Evolutionary conservation across 2,797 vertebrate genomes (phyloP), one percentile per base, ranked within the genome.

Genomic region (Clarias fuscus): DNA sequence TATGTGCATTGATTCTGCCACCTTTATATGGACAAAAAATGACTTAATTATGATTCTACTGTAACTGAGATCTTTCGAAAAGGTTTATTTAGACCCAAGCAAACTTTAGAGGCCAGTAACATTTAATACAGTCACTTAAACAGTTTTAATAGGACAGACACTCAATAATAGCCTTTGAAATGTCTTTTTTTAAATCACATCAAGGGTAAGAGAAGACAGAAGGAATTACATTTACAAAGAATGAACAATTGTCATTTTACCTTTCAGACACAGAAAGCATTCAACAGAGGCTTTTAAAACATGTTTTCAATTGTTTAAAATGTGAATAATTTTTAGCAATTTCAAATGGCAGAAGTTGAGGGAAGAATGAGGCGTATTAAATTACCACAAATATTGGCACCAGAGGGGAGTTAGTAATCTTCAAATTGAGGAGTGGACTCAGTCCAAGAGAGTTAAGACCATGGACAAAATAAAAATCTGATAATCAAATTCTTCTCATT

Each of bases 361-460:
- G 85, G 68, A 61, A 43, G 27, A 65, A 61, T 33, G n/a, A 48
- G 83, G 75, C 40, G 88, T 71, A 88, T 92, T 88, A 87, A 88
- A 90, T 86, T 88, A 88, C 83, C 43, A 37, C 84, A 89, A 85
- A 90, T 88, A 88, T 61, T 89, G 89, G 89, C 91, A 90, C 84
- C 82, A 86, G 84, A 58, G 61, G 80, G 18, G 48, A 85, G 56
- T 81, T 77, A 81, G 43, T 84, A 83, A 91, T 90, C 87, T 65
- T 88, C 64, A 88, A 86, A 90, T 79, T 82, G 86, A 88, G 84
- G 76, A 72, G 59, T 87, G 90, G 87, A 89, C 78, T 89, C 83
- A 84, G 82, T 90, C 90, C 80, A 87, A 83, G 65, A 86, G 53
- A 88, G 75, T 58, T 68, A n/a, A 89, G 43, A 27, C 72, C 67